Conservation (phyloP, 2,888 invertebrate species). For the Drosophila macrospina region DNA sequence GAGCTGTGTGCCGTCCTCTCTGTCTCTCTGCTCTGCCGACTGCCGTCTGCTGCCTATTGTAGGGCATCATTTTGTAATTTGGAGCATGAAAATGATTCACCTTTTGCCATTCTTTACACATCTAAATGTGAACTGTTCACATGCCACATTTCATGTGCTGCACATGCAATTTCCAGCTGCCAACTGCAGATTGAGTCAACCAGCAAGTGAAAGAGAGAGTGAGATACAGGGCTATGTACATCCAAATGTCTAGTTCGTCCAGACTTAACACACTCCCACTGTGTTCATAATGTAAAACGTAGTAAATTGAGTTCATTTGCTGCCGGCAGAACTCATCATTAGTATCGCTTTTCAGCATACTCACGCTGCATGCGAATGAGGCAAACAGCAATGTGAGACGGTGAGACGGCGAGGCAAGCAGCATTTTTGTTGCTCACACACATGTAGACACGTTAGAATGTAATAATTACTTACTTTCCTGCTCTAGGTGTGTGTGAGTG, state of each 20-base stretch:
- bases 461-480: constrained; percentile 78
- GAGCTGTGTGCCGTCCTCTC: not conserved
- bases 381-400: constrained; percentile 43
- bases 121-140: constrained; percentile 1
- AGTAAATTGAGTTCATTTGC: constrained; percentile 82
- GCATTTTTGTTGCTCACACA: constrained; percentile 20
- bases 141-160: constrained; percentile 31
- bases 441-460: constrained; percentile 59
- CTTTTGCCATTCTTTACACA: constrained; percentile 42
- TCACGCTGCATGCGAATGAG: constrained; percentile 69
- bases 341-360: constrained; percentile 82
- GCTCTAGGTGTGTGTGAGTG: constrained; percentile 55
- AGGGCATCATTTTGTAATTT: constrained; percentile 45
- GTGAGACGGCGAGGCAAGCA: constrained; percentile 19
- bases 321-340: constrained; percentile 80
- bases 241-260: constrained; percentile 19
- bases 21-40: constrained; percentile 11
- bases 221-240: not conserved
- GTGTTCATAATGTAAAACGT: constrained; percentile 69
- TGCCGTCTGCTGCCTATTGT: constrained; percentile 15
- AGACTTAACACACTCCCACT: constrained; percentile 16
- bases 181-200: constrained; percentile 17
- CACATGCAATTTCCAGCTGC: constrained; percentile 75
- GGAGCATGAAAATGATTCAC: constrained; percentile 54
- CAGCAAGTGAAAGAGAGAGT: constrained; percentile 12